These are phyloP conservation scores for Apomyelois bistriatella DNA, from an alignment of 2,888 invertebrate species.

Conservation along the genomic window DNA sequence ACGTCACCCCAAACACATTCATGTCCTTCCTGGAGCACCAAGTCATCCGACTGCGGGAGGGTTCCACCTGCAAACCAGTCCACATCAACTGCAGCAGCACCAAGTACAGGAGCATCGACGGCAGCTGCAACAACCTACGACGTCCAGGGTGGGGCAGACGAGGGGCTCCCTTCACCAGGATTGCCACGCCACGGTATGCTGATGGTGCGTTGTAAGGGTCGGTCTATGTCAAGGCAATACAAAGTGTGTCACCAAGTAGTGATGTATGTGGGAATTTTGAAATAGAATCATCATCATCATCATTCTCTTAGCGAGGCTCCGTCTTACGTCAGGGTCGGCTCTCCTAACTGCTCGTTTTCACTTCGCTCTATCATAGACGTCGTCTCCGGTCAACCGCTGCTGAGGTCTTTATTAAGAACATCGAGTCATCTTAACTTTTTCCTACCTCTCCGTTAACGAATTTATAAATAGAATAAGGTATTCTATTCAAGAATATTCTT, in stretches of 20 bases:
- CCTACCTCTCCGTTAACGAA: no score
- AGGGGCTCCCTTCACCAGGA: slow-evolving; percentile 78
- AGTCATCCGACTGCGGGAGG: slow-evolving; percentile 47
- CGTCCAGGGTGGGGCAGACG: slow-evolving; percentile 84
- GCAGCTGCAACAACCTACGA: slow-evolving; percentile 87
- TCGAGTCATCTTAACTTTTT: no score
- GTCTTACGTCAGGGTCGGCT: no score
- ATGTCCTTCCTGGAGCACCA: slow-evolving; percentile 65
- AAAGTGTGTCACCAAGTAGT: background rate
- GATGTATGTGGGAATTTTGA: background rate
- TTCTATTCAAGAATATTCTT: no score
- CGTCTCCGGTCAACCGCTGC: no score
- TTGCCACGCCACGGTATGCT: slow-evolving; percentile 80
- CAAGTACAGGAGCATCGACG: slow-evolving; percentile 86
- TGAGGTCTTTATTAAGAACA: no score
- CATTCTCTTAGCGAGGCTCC: no score
- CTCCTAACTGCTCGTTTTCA: no score
- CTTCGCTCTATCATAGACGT: no score
- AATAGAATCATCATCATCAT: no score
- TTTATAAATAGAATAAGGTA: no score
- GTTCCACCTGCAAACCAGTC: slow-evolving; percentile 47
- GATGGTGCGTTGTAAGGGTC: slow-evolving; percentile 67
- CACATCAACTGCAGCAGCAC: slow-evolving; percentile 38
- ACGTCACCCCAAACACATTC: slow-evolving; percentile 70
- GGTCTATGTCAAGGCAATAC: background rate